Evolutionary conservation across 2,888 invertebrate genomes (phyloP), one percentile per base, ranked within the genome.

Genomic region (Parochlus steinenii): DNA sequence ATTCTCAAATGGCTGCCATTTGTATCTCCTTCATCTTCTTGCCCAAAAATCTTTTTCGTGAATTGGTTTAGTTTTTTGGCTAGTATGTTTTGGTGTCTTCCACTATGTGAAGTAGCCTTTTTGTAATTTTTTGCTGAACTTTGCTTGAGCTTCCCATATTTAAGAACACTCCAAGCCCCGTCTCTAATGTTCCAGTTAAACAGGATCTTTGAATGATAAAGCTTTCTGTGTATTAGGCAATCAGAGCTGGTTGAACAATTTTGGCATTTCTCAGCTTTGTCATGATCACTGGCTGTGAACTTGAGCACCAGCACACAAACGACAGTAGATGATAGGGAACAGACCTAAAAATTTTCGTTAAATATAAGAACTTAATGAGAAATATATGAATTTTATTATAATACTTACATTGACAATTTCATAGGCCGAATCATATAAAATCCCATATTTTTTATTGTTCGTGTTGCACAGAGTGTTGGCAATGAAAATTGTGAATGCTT

Each of bases 361-460:
- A 5, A 22, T 20, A 6, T 6, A 22, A 12, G 7, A 5, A 26
- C 5, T 36, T 19, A 37, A 26, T 19, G 33, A 17, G 32, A 33
- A 15, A 17, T 18, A n/a, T n/a, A 10, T 19, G 14, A 31, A 31
- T 18, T 11, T 18, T 28, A 23, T 28, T 6, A n/a, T 28, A 11
- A 28, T n/a, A 41, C 44, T 41, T 42, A 54, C 57, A 43, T 51
- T 53, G 17, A 59, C 50, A 22, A 58, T 41, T 41, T 59, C 58
- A 40, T 53, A 58, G 3, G 58, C 58, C 56, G 58, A 56, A 41
- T 59, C 59, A 36, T 57, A 55, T 44, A 59, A 56, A 16, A 58
- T 55, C 40, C 56, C 56, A 41, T 59, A 59, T 30, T 50, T 54
- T 41, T 58, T 58, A 28, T 58, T 56, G 41, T 59, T 56, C 40